Conservation (phyloP, 2,113 vertebrate genomes). For the Neotoma lepida region DNA sequence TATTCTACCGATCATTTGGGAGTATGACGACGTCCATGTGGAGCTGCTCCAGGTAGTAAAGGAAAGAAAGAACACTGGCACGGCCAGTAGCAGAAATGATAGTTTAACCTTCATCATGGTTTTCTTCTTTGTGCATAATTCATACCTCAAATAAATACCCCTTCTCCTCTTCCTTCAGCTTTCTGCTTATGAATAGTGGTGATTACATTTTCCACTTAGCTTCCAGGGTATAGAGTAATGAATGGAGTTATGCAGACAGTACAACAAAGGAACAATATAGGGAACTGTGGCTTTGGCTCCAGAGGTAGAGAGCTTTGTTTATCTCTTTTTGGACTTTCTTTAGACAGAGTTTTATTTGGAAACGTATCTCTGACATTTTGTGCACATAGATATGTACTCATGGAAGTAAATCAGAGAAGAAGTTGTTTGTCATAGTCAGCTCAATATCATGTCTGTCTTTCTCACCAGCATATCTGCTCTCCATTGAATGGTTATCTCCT, state of each 20-base stretch:
- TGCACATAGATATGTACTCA: neutral
- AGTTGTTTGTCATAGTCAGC: neutral
- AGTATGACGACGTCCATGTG: neutral
- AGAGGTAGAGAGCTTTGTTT: neutral
- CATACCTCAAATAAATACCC: neutral
- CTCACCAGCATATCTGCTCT: neutral
- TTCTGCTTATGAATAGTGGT: neutral
- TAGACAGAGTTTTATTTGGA: neutral
- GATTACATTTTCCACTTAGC: slow-evolving; percentile 10
- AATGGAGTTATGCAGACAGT: neutral
- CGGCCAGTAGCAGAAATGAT: neutral
- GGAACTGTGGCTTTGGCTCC: neutral
- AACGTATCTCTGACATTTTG: neutral
- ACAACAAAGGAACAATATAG: neutral
- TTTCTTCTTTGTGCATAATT: neutral
- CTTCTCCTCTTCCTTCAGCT: neutral
- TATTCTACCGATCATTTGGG: neutral
- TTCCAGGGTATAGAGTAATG: neutral
- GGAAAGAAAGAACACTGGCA: neutral
- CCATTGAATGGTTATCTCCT: neutral
- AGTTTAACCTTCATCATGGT: neutral
- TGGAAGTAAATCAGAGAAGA: neutral
- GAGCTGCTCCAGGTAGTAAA: neutral
- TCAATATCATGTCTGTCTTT: neutral
- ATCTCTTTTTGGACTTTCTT: neutral